These are phyloP conservation scores for Platanista minor DNA, from an alignment of 2,113 vertebrate genomes.

Conservation along the genomic window DNA sequence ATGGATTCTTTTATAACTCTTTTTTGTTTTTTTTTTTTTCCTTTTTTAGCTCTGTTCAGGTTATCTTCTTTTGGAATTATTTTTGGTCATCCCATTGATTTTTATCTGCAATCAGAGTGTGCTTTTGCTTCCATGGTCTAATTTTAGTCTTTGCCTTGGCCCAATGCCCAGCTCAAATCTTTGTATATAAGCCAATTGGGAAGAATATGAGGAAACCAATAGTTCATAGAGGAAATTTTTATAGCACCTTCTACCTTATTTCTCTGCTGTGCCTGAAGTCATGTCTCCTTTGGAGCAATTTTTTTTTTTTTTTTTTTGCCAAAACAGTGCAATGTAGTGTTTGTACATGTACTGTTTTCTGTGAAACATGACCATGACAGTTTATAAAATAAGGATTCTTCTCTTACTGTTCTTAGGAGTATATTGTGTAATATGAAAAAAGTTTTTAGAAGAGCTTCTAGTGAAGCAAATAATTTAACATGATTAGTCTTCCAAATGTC, in stretches of 20 bases:
- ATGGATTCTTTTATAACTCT: not conserved
- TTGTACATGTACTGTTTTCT: not conserved
- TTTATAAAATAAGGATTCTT: not conserved
- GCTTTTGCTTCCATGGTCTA: not conserved
- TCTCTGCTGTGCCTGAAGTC: not conserved
- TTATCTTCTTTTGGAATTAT: not conserved
- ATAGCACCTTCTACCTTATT: not conserved
- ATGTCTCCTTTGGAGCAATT: not conserved
- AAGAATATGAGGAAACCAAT: not conserved
- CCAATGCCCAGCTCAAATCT: not conserved
- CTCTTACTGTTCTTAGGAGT: not conserved
- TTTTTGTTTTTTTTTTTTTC: not conserved
- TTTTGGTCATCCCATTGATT: slow-evolving; percentile 29
- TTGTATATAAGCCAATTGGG: not conserved
- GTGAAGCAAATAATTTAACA: not conserved
- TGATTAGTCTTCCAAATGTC: not conserved
- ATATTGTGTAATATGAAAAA: not conserved
- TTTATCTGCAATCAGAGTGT: slow-evolving; percentile 27
- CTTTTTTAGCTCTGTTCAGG: not conserved
- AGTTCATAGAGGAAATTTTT: slow-evolving; percentile 21
- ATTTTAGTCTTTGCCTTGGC: not conserved
- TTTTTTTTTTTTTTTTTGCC: not conserved
- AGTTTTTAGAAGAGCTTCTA: not conserved
- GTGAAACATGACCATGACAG: not conserved
- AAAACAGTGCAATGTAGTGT: not conserved